phyloP scores from a whole-genome alignment of 2,888 invertebrate species.

The Ophioninae sp. region DNA sequence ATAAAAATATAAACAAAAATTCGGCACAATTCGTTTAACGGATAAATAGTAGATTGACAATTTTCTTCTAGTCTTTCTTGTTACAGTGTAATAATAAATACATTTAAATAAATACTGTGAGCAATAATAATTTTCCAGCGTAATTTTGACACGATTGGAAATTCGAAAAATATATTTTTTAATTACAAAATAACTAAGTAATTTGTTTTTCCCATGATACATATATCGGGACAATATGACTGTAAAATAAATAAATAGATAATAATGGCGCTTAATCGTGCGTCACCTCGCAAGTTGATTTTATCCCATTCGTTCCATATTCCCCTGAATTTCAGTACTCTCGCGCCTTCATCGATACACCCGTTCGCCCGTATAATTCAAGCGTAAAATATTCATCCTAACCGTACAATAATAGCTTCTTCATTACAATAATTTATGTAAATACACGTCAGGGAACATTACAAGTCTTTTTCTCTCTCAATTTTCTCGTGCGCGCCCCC shows the following conservation, averaged over 20 bases:
- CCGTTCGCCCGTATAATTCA: not conserved
- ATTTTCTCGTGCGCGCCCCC: not conserved
- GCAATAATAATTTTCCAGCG: no score
- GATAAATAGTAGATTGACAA: no score
- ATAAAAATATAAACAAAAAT: no score
- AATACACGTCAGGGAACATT: slow-evolving; percentile 43
- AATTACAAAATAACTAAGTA: no score
- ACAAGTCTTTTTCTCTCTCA: slow-evolving; percentile 9
- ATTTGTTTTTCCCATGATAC: not conserved
- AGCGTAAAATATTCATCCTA: slow-evolving; percentile 50
- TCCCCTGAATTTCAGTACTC: not conserved
- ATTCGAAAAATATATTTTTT: no score
- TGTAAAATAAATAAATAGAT: not conserved
- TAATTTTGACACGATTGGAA: no score
- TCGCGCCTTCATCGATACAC: not conserved
- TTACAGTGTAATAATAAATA: no score
- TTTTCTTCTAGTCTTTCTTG: no score
- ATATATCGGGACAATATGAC: not conserved
- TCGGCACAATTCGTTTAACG: no score
- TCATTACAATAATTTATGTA: slow-evolving; percentile 55
- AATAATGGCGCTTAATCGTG: not conserved
- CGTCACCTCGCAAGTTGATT: not conserved
- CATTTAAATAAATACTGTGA: no score
- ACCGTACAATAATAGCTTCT: slow-evolving; percentile 50
- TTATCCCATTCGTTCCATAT: not conserved